Percentiles rank a stretch among this genome's conserved stretches.
phyloP scores from a whole-genome alignment of 2,888 invertebrate genomes.

The Pollenia amentaria region DNA sequence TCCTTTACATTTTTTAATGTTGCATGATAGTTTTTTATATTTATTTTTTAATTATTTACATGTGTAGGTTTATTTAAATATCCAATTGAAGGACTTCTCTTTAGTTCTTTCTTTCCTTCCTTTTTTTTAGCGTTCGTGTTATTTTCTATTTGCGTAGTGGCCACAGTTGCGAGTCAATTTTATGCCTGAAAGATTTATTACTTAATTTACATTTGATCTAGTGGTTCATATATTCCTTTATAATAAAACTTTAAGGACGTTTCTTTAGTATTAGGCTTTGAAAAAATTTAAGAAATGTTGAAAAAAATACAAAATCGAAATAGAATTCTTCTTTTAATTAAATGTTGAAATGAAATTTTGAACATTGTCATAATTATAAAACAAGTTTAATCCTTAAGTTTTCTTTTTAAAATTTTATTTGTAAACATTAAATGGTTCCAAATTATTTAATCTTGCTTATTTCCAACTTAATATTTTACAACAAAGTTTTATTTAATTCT shows the following conservation, averaged over 20 bases:
- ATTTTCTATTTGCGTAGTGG: slow-evolving; percentile 23
- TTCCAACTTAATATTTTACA: background rate
- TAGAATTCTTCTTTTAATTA: no score
- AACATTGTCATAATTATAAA: no score
- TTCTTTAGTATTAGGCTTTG: no score
- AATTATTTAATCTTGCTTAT: no score
- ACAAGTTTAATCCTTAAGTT: background rate
- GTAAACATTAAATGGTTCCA: no score
- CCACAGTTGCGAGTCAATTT: slow-evolving; percentile 6
- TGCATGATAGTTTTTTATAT: slow-evolving; percentile 24
- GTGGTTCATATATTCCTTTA: background rate
- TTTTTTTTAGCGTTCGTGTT: slow-evolving; percentile 12
- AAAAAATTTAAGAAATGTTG: background rate
- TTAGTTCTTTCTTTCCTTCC: no score
- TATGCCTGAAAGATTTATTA: slow-evolving; percentile 11
- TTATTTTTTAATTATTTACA: background rate
- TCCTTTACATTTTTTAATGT: background rate
- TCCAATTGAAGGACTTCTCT: slow-evolving; percentile 20
- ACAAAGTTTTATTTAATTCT: background rate
- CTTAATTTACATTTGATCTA: slow-evolving; percentile 34
- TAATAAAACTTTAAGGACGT: no score
- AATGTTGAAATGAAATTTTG: no score
- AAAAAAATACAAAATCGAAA: no score
- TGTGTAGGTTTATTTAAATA: background rate
- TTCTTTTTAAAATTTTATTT: no score